phyloP scores from a whole-genome alignment of 2,797 vertebrate genomes.

The Apogon talboti region DNA sequence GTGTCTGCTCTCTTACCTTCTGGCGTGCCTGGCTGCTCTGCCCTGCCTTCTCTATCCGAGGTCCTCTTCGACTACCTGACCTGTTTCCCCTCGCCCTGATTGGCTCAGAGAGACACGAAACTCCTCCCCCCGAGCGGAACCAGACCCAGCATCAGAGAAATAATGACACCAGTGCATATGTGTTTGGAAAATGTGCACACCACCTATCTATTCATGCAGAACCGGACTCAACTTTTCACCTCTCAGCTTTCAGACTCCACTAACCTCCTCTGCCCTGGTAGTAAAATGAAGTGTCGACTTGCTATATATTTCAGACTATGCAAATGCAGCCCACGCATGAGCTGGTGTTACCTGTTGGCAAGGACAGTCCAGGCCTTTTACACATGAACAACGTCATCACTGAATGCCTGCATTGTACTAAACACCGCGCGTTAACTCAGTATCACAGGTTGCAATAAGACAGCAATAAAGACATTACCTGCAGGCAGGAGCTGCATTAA shows the following conservation, averaged over 20 bases:
- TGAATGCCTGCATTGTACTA: slow-evolving; percentile 17
- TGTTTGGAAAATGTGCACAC: not conserved
- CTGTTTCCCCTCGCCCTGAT: slow-evolving; percentile 73
- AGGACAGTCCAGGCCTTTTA: not conserved
- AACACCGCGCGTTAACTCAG: not conserved
- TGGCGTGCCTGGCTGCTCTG: slow-evolving; percentile 66
- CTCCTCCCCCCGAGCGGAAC: slow-evolving; percentile 68
- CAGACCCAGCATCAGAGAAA: slow-evolving; percentile 49
- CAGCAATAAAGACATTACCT: not conserved
- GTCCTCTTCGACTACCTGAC: slow-evolving; percentile 81
- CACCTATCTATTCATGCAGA: slow-evolving; percentile 21
- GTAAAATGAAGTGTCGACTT: slow-evolving; percentile 56
- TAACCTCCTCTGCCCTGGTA: slow-evolving; percentile 11
- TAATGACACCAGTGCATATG: slow-evolving; percentile 24
- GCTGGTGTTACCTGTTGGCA: slow-evolving; percentile 27
- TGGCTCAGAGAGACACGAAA: slow-evolving; percentile 55
- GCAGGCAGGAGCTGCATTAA: not conserved
- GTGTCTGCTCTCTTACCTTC: slow-evolving; percentile 74
- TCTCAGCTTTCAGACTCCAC: slow-evolving; percentile 3
- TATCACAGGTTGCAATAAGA: not conserved
- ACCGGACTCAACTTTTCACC: not conserved
- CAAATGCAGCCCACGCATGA: slow-evolving; percentile 53
- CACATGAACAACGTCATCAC: slow-evolving; percentile 6
- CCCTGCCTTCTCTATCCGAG: slow-evolving; percentile 74
- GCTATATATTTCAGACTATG: slow-evolving; percentile 52